Evolutionary conservation across 2,888 invertebrate species (phyloP), one percentile per base, ranked within the genome.

Genomic region (Drosophila nr. medialis): DNA sequence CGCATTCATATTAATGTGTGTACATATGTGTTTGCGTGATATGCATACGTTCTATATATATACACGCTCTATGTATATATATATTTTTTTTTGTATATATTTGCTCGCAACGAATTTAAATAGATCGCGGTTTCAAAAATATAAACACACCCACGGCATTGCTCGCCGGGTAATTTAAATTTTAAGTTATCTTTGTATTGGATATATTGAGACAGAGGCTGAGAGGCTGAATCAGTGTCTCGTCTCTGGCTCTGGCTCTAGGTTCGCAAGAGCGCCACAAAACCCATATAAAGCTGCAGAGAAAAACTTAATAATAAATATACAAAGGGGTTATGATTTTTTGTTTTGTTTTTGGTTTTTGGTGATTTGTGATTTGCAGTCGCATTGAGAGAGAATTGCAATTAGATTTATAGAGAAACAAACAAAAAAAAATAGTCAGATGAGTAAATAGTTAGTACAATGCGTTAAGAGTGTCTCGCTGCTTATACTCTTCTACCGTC

Each of bases 91-190:
- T 8, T 15, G 13, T 62, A 54, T 77, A 78, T 86, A 71, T 76
- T 72, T 77, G 64, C 51, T 76, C 75, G 83, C 84, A 88, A 84
- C 92, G 92, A 91, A 91, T 92, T 91, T 89, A 92, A 92, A 92
- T 89, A 92, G 90, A 92, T 90, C 93, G 92, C 93, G 93, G 82
- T 88, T 89, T 84, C 64, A 85, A 83, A 89, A 83, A 86, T 77
- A 65, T 72, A 66, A 88, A 88, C 86, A 86, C 83, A 91, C 90
- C 92, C 86, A 70, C 91, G 92, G 93, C 93, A 93, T 93, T 93
- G 93, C 93, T 93, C 93, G 93, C 93, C 93, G 92, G 92, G 92
- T 73, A 80, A 78, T 90, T 89, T 81, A 84, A 89, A 82, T 86
- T 75, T 79, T 64, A 83, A 64, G 59, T 80, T 67, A 64, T 81